Evolutionary conservation across 1,140 invertebrate species (phyloP).

Genomic region (Pogonomyrmex californicus): DNA sequence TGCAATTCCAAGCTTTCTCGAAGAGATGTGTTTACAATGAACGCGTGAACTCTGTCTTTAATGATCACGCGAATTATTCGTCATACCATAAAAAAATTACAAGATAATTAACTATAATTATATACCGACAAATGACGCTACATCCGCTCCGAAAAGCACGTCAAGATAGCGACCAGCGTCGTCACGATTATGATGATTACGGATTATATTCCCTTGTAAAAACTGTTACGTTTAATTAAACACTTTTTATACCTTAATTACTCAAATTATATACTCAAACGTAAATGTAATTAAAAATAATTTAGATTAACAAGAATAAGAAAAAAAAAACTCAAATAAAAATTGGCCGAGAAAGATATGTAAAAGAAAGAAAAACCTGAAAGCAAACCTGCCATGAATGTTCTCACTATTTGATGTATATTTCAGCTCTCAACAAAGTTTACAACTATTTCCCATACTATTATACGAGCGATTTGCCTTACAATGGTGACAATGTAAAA

Average conservation of each 20-base stretch:
- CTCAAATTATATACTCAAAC: background rate
- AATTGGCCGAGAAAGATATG: background rate
- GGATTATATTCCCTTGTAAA: background rate
- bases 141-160: constrained; percentile 31
- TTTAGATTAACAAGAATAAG: background rate
- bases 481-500: background rate
- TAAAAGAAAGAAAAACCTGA: background rate
- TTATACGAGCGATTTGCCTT: background rate
- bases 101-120: constrained; percentile 54
- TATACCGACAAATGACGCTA: constrained; percentile 22
- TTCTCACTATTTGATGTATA: background rate
- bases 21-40: constrained; percentile 20
- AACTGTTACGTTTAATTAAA: constrained; percentile 9
- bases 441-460: background rate
- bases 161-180: constrained; percentile 15
- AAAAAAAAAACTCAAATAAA: background rate
- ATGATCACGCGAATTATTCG: constrained; percentile 47
- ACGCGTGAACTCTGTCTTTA: constrained; percentile 29
- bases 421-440: background rate
- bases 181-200: constrained; percentile 25
- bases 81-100: constrained; percentile 40
- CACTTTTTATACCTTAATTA: background rate
- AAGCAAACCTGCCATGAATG: no score
- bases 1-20: constrained; percentile 9
- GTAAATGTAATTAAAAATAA: background rate